These are phyloP conservation scores for Dolichopus griseipennis DNA, from an alignment of 2,888 invertebrate species.

Conservation along the genomic window DNA sequence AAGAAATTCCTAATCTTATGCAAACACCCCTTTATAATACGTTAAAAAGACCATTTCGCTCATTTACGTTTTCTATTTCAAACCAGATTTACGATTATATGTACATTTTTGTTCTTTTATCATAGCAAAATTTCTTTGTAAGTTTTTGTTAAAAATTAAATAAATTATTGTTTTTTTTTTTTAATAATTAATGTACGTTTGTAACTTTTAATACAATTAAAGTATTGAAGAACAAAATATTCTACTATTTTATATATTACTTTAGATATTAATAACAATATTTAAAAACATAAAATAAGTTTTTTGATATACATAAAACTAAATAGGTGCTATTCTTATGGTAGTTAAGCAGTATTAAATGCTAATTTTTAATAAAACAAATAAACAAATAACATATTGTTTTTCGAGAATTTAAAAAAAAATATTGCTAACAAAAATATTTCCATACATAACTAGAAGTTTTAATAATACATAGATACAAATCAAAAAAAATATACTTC, in stretches of 20 bases:
- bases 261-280: constrained; percentile 4
- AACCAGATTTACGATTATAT: neutral
- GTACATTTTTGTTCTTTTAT: constrained; percentile 6
- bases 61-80: neutral
- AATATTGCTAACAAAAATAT: no score
- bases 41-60: neutral
- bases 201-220: neutral
- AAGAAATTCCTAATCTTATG: neutral
- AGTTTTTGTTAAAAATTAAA: constrained; percentile 3
- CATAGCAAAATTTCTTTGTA: constrained; percentile 1
- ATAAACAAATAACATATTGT: no score
- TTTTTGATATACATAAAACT: neutral
- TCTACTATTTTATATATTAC: neutral
- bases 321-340: constrained; percentile 6
- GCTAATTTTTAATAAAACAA: neutral
- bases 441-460: no score
- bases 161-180: neutral
- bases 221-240: neutral
- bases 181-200: no score
- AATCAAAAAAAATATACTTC: no score
- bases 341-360: neutral
- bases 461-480: no score
- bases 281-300: neutral
- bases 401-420: no score
- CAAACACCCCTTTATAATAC: neutral